A percentile compares a stretch with the other conserved stretches of the same genome.
phyloP scores from a whole-genome alignment of 2,113 vertebrate species.

The Sylvia atricapilla region DNA sequence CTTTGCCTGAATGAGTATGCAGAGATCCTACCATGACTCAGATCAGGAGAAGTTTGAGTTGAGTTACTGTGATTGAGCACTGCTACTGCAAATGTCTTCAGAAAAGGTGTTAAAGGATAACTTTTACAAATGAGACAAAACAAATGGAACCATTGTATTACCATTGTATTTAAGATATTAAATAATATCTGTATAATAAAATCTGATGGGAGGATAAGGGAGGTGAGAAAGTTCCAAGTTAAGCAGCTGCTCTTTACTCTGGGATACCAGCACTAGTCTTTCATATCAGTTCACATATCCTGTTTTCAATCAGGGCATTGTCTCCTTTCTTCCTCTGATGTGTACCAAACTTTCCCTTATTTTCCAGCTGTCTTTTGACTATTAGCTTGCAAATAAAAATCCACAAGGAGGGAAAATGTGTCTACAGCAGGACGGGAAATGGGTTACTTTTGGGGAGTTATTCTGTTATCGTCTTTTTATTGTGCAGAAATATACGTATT shows the following conservation, averaged over 20 bases:
- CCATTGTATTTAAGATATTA: rapidly evolving
- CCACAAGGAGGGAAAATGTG: not conserved
- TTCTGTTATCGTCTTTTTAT: not conserved
- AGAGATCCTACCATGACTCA: not conserved
- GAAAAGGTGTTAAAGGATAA: not conserved
- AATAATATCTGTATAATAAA: not conserved
- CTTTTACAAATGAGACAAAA: not conserved
- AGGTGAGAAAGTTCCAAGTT: not conserved
- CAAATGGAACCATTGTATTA: rapidly evolving
- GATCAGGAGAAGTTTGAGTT: not conserved
- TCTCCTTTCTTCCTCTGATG: not conserved
- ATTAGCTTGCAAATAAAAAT: not conserved
- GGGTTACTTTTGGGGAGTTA: not conserved
- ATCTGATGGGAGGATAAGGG: not conserved
- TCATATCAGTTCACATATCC: not conserved
- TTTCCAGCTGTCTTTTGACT: not conserved
- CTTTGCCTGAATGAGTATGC: not conserved
- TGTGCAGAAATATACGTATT: not conserved
- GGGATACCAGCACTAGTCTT: not conserved
- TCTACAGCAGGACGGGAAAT: not conserved
- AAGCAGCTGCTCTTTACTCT: not conserved
- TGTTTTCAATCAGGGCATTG: not conserved
- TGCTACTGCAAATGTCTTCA: not conserved
- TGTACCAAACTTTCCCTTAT: not conserved
- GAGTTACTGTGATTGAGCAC: not conserved